These are phyloP conservation scores for Sardinella longiceps DNA, from an alignment of 2,797 vertebrate species.

Conservation along the genomic window DNA sequence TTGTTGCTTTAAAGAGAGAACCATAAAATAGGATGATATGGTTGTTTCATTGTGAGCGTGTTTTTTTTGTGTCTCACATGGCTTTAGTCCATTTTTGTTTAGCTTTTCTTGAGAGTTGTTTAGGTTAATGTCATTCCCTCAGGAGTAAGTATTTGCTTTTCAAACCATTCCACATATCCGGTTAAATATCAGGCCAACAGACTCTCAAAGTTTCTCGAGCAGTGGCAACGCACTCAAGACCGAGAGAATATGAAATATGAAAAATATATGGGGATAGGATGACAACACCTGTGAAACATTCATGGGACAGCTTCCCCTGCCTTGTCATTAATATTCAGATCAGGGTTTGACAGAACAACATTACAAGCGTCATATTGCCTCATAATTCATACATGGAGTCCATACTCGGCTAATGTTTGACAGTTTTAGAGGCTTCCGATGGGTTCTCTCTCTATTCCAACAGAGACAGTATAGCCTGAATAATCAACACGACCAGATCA, in stretches of 20 bases:
- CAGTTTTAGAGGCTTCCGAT: background rate
- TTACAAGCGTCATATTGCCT: background rate
- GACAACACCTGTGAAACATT: conserved; percentile 5
- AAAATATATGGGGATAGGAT: background rate
- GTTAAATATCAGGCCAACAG: background rate
- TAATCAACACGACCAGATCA: no score
- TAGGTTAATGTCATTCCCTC: background rate
- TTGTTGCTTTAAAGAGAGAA: background rate
- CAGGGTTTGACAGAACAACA: background rate
- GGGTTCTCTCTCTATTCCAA: background rate
- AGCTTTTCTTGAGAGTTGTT: background rate
- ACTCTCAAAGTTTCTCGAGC: background rate
- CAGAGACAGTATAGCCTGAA: background rate
- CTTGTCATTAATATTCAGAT: conserved; percentile 1
- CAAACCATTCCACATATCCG: background rate
- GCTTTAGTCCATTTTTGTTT: background rate
- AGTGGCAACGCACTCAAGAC: background rate
- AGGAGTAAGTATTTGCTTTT: background rate
- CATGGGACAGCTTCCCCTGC: background rate
- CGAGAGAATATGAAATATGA: background rate
- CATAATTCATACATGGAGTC: background rate
- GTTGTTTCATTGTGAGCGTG: background rate
- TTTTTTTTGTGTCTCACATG: background rate
- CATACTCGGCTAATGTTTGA: background rate
- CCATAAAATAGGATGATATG: background rate